These are phyloP conservation scores for Muscicapa adusta DNA, from an alignment of 2,113 vertebrate species.

Conservation along the genomic window DNA sequence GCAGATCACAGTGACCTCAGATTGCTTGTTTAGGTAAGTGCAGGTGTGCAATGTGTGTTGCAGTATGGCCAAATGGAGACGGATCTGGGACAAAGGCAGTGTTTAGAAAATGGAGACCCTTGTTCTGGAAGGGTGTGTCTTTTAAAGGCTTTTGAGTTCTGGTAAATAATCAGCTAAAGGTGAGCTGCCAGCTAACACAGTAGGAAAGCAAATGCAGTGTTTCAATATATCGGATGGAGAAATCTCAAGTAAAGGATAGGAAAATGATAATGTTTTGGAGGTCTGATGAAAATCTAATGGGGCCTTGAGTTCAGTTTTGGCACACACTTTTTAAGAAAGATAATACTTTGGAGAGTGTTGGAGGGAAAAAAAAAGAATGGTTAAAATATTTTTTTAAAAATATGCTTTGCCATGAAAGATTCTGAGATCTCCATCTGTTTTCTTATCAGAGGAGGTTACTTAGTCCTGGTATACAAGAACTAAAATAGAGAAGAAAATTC, in stretches of 20 bases:
- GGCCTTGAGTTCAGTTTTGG: not conserved
- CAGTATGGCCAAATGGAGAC: not conserved
- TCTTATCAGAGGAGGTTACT: conserved; percentile 25
- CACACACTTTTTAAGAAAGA: not conserved
- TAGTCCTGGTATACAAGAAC: not conserved
- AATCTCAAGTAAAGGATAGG: not conserved
- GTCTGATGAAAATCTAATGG: not conserved
- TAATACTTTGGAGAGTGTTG: not conserved
- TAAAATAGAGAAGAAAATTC: conserved; percentile 39
- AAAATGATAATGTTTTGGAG: not conserved
- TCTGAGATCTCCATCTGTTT: conserved; percentile 50
- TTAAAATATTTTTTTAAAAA: not conserved
- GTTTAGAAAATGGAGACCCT: not conserved
- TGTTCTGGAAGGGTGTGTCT: not conserved
- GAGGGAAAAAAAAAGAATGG: not conserved
- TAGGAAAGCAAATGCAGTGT: not conserved
- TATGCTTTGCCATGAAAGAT: not conserved
- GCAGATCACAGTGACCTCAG: not conserved
- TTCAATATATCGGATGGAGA: not conserved
- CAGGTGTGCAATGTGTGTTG: not conserved
- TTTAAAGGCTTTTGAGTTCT: not conserved
- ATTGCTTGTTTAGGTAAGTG: not conserved
- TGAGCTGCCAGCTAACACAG: not conserved
- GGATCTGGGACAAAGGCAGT: not conserved
- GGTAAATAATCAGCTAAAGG: not conserved